Evolutionary conservation across 2,113 vertebrate genomes (phyloP).

Genomic region (Muntiacus reevesi): DNA sequence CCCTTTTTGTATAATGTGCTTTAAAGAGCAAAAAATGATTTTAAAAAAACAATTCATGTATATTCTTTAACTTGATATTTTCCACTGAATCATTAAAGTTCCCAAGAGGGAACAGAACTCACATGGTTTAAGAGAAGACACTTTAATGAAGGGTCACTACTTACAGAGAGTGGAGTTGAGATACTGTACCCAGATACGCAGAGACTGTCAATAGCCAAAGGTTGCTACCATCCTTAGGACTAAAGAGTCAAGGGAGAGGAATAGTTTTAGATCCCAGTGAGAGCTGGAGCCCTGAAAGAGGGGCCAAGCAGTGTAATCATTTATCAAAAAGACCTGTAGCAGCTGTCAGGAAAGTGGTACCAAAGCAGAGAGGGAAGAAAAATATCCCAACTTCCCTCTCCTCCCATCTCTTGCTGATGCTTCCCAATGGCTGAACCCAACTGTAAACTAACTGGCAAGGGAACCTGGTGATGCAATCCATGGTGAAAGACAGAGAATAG

Average conservation of each 20-base stretch:
- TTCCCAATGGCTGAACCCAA: background rate
- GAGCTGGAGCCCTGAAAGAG: background rate
- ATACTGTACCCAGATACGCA: background rate
- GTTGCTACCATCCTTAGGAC: background rate
- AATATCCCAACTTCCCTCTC: background rate
- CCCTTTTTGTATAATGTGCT: background rate
- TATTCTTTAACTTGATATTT: background rate
- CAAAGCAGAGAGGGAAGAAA: background rate
- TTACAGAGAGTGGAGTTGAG: background rate
- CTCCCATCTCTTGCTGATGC: background rate
- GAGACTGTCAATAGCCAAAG: background rate
- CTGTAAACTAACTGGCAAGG: background rate
- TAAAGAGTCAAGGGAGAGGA: background rate
- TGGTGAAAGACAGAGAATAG: background rate
- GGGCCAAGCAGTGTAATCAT: background rate
- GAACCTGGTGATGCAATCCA: background rate
- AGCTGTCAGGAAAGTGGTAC: background rate
- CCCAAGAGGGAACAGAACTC: background rate
- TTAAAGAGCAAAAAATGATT: background rate
- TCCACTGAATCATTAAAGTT: background rate
- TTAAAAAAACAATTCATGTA: background rate
- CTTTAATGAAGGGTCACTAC: background rate
- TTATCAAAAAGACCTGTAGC: background rate
- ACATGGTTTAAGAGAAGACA: background rate
- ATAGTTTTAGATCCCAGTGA: background rate